Percentiles rank a stretch among this genome's conserved stretches.
These are phyloP conservation scores for Brachyistius frenatus DNA, from an alignment of 2,113 vertebrate species.

Conservation along the genomic window DNA sequence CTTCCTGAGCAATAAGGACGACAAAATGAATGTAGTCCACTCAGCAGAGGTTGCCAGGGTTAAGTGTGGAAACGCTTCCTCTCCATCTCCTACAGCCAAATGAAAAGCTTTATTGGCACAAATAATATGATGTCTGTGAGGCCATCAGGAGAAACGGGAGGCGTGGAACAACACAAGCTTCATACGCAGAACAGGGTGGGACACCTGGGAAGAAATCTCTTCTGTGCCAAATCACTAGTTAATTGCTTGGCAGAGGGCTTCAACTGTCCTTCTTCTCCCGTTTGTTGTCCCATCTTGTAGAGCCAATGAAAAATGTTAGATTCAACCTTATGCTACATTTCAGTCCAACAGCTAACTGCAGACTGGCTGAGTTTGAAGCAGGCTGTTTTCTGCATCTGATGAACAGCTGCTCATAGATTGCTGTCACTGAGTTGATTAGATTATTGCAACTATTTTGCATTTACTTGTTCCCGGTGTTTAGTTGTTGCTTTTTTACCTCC, in stretches of 20 bases:
- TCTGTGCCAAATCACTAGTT: conserved; percentile 78
- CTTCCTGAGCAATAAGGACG: conserved; percentile 55
- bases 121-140: conserved; percentile 82
- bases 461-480: conserved; percentile 12
- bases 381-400: conserved; percentile 37
- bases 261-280: conserved; percentile 56
- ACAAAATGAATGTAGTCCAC: conserved; percentile 76
- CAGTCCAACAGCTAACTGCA: conserved; percentile 52
- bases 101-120: conserved; percentile 86
- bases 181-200: conserved; percentile 74
- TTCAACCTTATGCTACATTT: conserved; percentile 62
- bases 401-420: conserved; percentile 40
- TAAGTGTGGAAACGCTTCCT: conserved; percentile 80
- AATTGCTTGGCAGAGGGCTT: conserved; percentile 77
- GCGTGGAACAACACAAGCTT: conserved; percentile 83
- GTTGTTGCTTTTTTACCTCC: conserved; percentile 5
- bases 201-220: conserved; percentile 75
- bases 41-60: conserved; percentile 78
- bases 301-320: conserved; percentile 65
- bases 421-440: conserved; percentile 26
- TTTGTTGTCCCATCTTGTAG: conserved; percentile 60
- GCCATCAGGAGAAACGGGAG: conserved; percentile 76
- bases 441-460: conserved; percentile 28
- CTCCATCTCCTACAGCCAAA: conserved; percentile 81
- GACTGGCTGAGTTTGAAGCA: conserved; percentile 52